A percentile compares a stretch with the other conserved stretches of the same genome.
These are phyloP conservation scores for Decapterus maruadsi DNA, from an alignment of 2,797 vertebrate species.

Conservation along the genomic window DNA sequence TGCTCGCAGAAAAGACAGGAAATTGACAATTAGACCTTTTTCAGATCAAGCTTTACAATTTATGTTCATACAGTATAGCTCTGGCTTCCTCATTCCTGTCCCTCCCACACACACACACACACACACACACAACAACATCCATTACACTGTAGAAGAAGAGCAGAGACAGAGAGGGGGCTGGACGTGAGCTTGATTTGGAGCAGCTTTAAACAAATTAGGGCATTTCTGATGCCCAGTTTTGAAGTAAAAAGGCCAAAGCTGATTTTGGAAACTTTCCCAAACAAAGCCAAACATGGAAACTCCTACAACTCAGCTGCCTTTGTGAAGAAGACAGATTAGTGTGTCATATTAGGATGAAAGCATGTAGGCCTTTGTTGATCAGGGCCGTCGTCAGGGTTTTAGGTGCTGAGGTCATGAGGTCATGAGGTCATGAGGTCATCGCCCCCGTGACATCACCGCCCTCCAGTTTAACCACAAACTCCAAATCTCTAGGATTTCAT, in stretches of 20 bases:
- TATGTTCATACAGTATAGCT: slow-evolving; percentile 6
- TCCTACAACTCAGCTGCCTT: slow-evolving; percentile 14
- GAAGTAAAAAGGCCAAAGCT: slow-evolving; percentile 41
- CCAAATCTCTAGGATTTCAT: neutral
- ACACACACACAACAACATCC: neutral
- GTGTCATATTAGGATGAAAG: slow-evolving; percentile 21
- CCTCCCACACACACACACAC: slow-evolving; percentile 9
- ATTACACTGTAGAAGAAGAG: slow-evolving; percentile 8
- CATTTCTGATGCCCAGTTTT: slow-evolving; percentile 56
- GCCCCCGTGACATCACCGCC: neutral
- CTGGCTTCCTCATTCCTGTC: slow-evolving; percentile 11
- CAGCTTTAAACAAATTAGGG: slow-evolving; percentile 68
- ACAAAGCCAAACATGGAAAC: slow-evolving; percentile 25
- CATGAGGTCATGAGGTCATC: neutral
- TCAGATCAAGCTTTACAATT: slow-evolving; percentile 29
- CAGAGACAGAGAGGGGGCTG: slow-evolving; percentile 1
- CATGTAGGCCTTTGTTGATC: slow-evolving; percentile 25
- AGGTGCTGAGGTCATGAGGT: neutral
- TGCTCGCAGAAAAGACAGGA: slow-evolving; percentile 17
- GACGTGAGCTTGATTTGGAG: slow-evolving; percentile 61
- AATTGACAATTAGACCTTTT: slow-evolving; percentile 32
- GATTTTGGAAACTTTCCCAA: slow-evolving; percentile 58
- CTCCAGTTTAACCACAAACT: neutral
- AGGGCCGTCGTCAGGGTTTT: neutral
- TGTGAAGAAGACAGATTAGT: slow-evolving; percentile 26